Evolutionary conservation across 2,797 vertebrate species (phyloP), one percentile per base, ranked within the genome.

Genomic region (Hirundo rustica): DNA sequence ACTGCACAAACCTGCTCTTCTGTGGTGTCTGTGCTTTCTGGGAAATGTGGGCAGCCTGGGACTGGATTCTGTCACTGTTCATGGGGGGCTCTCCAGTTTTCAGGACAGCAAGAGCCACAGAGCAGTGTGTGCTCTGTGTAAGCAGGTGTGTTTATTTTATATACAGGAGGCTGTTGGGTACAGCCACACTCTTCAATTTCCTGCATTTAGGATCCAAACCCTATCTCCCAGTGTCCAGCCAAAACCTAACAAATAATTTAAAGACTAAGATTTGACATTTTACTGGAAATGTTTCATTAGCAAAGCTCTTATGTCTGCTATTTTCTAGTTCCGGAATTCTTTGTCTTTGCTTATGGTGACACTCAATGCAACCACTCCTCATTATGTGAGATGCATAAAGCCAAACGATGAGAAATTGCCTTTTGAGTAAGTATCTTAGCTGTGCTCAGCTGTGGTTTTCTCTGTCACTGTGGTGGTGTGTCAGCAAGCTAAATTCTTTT

Each of bases 361-460:
- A 0, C 98, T 99, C 55, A 99, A 99, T 9, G 98, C 98, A 10
- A 99, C 99, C 81, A 99, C 99, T 2, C 99, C 99, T 84, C 99
- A 99, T 94, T 99, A 99, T 4, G 99, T 99, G 7, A 98, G 99
- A 62, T 99, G 99, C 97, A 99, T 99, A 96, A 99, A 99, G 92
- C 99, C 99, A 21, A 99, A 99, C 3, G 99, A 99, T 71, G 98
- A 98, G 76, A 99, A 99, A 89, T 82, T 98, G 55, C 98, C 99
- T 7, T 99, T 99, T 96, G 99, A 99, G 99, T 99, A 96, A 98
- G 99, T 98, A 76, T 47, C 44, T 36, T n/a, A 8, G 14, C 16
- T n/a, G 13, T n/a, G 9, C 16, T 65, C 20, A 83, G 74, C 54
- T 79, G 27, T 38, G 30, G 4, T 74, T 62, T 78, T 62, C 47